Evolutionary conservation across 2,888 invertebrate species (phyloP).

Genomic region (Parnassius apollo): DNA sequence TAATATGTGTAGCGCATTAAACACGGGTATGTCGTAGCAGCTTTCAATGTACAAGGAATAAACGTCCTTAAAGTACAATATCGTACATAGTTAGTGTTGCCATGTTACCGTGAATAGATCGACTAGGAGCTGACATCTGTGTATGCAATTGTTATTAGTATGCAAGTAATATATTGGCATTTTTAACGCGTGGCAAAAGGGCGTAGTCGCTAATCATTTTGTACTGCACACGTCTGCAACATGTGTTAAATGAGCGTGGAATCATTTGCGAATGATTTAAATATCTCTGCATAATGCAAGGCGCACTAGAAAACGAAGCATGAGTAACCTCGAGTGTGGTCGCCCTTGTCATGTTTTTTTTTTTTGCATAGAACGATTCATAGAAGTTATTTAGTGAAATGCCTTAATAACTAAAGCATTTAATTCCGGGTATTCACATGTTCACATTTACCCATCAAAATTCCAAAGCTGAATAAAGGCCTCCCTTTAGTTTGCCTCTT

Average conservation of each 20-base stretch:
- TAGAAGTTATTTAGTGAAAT: no score
- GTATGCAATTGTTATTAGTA: slow-evolving; percentile 27
- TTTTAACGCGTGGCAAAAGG: slow-evolving; percentile 32
- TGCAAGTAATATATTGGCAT: slow-evolving; percentile 33
- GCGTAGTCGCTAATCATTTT: slow-evolving; percentile 40
- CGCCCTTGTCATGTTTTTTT: slow-evolving; percentile 6
- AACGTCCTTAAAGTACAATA: neutral
- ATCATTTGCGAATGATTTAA: slow-evolving; percentile 43
- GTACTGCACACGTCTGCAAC: slow-evolving; percentile 29
- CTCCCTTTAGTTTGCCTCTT: no score
- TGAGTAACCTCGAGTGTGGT: slow-evolving; percentile 6
- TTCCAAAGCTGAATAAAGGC: no score
- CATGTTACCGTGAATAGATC: neutral
- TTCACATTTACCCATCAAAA: no score
- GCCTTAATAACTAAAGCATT: no score
- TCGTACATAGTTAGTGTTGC: neutral
- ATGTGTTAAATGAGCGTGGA: slow-evolving; percentile 36
- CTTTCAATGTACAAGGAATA: neutral
- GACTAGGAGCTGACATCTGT: neutral
- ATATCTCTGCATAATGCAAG: slow-evolving; percentile 51
- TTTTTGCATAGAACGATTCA: slow-evolving; percentile 1
- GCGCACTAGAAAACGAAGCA: slow-evolving; percentile 4
- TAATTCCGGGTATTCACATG: no score
- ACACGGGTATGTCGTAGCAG: neutral
- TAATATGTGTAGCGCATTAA: slow-evolving; percentile 19